phyloP scores from a whole-genome alignment of 2,888 invertebrate genomes.

The Rhagonycha fulva region DNA sequence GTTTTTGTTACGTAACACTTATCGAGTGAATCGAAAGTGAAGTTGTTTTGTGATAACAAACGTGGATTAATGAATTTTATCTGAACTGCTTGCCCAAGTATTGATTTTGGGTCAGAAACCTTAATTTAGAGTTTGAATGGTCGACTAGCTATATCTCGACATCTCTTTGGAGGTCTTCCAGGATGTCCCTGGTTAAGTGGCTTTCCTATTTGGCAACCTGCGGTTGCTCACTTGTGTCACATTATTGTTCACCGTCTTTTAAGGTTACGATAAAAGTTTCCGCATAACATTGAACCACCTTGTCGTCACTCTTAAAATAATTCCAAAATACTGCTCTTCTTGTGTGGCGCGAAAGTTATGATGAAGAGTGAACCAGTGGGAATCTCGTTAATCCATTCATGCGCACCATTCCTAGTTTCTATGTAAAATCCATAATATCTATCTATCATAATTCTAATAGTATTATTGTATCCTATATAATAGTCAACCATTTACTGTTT shows the following conservation, averaged over 20 bases:
- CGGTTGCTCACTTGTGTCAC: not conserved
- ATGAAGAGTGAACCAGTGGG: too few relatives aligned
- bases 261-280: not conserved
- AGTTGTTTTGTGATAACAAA: not conserved
- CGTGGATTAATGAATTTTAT: conserved; percentile 6
- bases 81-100: not conserved
- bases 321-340: too few relatives aligned
- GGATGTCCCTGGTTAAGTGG: not conserved
- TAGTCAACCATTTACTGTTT: too few relatives aligned
- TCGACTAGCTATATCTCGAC: not conserved
- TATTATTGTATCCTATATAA: too few relatives aligned
- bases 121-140: not conserved
- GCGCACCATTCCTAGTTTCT: too few relatives aligned
- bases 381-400: too few relatives aligned
- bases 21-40: not conserved
- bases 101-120: not conserved
- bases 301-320: too few relatives aligned
- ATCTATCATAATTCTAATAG: too few relatives aligned
- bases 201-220: not conserved
- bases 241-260: not conserved
- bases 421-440: too few relatives aligned
- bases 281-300: not conserved
- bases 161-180: not conserved
- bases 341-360: too few relatives aligned
- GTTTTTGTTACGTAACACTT: not conserved